Evolutionary conservation across 2,888 invertebrate species (phyloP), one percentile per base, ranked within the genome.

Genomic region (Micoletzkya japonica): DNA sequence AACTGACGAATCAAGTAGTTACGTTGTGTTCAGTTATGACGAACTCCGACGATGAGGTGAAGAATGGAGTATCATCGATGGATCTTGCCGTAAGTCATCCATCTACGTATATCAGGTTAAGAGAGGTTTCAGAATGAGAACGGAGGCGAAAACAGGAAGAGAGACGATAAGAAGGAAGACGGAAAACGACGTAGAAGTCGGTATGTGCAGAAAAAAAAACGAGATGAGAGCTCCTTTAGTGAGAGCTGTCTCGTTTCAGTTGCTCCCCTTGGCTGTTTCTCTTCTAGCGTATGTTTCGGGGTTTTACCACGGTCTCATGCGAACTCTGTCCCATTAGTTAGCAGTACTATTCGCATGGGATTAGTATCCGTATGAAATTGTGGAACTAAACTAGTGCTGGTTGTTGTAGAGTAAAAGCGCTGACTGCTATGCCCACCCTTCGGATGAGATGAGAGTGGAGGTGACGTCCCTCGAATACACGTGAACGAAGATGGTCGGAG

Each of bases 401-500:
- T 67, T 58, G 71, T 73, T 72, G 70, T 70, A 70, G 70, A 70
- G 63, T 49, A 58, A 32, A 34, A 2, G 28, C 70, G 37, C 54
- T 39, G 34, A 17, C 52, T 34, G 32, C 49, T 17, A 36, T 72
- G 52, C 50, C 28, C 61, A 14, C 28, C 24, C 54, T 50, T 20
- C 26, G 49, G 7, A 14, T 32, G 7, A 30, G 64, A 36, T 66
- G 54, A 66, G 50, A 54, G 17, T n/a, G 54, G 24, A 10, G 26
- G 24, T 54, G 20, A 10, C 7, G 54, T 20, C 54, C 24, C 20
- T n/a, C 10, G 17, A 24, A 24, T 10, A 54, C 20, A 26, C n/a
- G 7, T 10, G 28, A 52, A 44, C 34, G 28, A 34, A 37, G 54
- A 39, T 32, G 10, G 60, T 32, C 52, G 54, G 70, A 70, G 70